Percentiles rank a stretch among this genome's conserved stretches.
Evolutionary conservation across 2,797 vertebrate species (phyloP).

Genomic region (Triplophysa yarkandensis): DNA sequence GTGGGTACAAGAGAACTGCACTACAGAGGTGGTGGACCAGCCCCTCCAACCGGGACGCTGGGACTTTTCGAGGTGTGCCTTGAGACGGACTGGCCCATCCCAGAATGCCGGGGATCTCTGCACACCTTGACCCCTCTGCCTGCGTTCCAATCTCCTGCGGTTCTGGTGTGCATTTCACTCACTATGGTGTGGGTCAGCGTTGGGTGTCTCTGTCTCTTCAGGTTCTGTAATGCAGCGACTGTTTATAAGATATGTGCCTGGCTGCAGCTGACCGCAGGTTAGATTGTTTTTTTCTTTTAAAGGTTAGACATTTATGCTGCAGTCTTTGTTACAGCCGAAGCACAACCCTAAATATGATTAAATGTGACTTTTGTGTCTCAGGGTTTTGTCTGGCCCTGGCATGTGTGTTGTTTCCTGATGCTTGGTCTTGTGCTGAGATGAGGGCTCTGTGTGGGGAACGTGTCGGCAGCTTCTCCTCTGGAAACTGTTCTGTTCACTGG

Average conservation of each 20-base stretch:
- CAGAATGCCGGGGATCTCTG: constrained; percentile 76
- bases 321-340: not conserved
- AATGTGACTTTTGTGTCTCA: constrained; percentile 39
- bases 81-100: constrained; percentile 75
- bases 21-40: constrained; percentile 54
- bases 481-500: constrained; percentile 81
- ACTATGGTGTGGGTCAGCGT: constrained; percentile 81
- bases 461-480: constrained; percentile 79
- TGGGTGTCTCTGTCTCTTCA: constrained; percentile 78
- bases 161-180: constrained; percentile 80
- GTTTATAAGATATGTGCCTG: constrained; percentile 85
- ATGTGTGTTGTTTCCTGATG: constrained; percentile 79
- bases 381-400: constrained; percentile 78
- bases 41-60: constrained; percentile 71
- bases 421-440: constrained; percentile 82
- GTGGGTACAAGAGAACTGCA: constrained; percentile 67
- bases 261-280: constrained; percentile 83
- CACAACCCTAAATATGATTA: too few species aligned
- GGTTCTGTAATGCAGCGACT: constrained; percentile 81
- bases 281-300: not conserved
- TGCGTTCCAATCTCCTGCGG: constrained; percentile 80
- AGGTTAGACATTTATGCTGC: not conserved
- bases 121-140: constrained; percentile 78
- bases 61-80: constrained; percentile 84
- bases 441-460: constrained; percentile 76